Evolutionary conservation across 2,888 invertebrate species (phyloP), one percentile per base, ranked within the genome.

Genomic region (Lasius fuliginosus): DNA sequence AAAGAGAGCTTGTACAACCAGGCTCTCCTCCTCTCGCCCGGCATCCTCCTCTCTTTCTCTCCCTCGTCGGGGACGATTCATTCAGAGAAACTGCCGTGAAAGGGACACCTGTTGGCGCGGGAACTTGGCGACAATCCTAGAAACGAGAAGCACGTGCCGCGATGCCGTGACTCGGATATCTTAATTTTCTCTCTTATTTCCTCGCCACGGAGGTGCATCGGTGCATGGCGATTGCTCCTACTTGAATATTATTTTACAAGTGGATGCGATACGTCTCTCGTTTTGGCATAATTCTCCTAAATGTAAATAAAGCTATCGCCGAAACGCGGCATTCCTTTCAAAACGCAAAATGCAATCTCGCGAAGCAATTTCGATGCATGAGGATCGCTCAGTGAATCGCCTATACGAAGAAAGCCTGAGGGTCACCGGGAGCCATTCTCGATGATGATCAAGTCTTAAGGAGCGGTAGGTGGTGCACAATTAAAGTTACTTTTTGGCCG

Each of bases 31-130:
- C 89, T 89, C 90, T 87, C 87, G 85, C 71, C 9, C 86, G 86
- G 65, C 69, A 75, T 79, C 9, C 86, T 79, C 9, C 86, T 86
- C 87, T 85, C 86, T 86, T 71, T 85, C 85, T 90, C 90, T 90
- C 91, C 90, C 91, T 88, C 77, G 87, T 86, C 90, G 89, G 94
- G 94, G 94, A 93, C 93, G 94, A 94, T 94, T 94, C 95, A 95
- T 95, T 95, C 94, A 94, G 95, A 95, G 95, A 95, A 95, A 95
- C 93, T 93, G 92, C 94, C 94, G 94, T 95, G 94, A 95, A 95
- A 95, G 94, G 94, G 94, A 95, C 95, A 95, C 95, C 95, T 95
- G 95, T 95, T 95, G 95, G 94, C 94, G 91, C 92, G 85, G 88
- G 85, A 88, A 86, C 90, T 92, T 90, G 90, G 92, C 91, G 93